These are phyloP conservation scores for Arctopsyche grandis DNA, from an alignment of 1,140 invertebrate species.

Conservation along the genomic window DNA sequence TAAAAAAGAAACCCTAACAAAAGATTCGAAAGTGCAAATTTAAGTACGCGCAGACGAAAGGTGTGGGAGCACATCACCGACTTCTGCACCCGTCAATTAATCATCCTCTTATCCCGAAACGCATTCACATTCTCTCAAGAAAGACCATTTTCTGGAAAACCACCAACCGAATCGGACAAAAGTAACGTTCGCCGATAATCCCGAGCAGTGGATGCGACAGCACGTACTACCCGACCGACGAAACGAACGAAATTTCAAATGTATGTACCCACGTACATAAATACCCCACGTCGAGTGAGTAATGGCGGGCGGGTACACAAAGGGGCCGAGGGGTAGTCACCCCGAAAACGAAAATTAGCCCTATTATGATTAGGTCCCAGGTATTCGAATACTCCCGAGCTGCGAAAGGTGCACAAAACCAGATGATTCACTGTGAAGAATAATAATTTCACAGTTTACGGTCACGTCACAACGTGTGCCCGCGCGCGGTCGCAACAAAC, in stretches of 20 bases:
- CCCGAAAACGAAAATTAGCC: slow-evolving; percentile 25
- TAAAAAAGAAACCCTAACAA: no score
- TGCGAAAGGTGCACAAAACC: not conserved
- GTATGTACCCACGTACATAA: no score
- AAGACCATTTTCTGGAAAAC: slow-evolving; percentile 19
- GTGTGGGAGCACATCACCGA: not conserved
- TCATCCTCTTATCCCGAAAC: not conserved
- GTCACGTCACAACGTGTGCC: slow-evolving; percentile 17
- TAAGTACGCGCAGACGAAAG: no score
- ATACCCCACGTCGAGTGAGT: slow-evolving; percentile 4
- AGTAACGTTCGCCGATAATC: slow-evolving; percentile 38
- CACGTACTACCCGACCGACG: slow-evolving; percentile 39
- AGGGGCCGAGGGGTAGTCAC: slow-evolving; percentile 7
- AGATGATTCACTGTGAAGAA: slow-evolving; percentile 21
- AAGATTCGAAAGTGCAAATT: no score
- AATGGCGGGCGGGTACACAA: slow-evolving; percentile 25
- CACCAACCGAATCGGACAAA: not conserved
- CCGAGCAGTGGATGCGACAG: slow-evolving; percentile 32
- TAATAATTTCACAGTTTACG: slow-evolving; percentile 31
- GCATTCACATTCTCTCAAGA: not conserved
- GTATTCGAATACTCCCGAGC: not conserved
- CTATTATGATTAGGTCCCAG: slow-evolving; percentile 27
- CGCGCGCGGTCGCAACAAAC: no score
- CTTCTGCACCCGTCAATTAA: slow-evolving; percentile 4
- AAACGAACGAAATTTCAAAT: no score